Conservation (phyloP, 2,797 vertebrate genomes). For the Synaphobranchus kaupii region DNA sequence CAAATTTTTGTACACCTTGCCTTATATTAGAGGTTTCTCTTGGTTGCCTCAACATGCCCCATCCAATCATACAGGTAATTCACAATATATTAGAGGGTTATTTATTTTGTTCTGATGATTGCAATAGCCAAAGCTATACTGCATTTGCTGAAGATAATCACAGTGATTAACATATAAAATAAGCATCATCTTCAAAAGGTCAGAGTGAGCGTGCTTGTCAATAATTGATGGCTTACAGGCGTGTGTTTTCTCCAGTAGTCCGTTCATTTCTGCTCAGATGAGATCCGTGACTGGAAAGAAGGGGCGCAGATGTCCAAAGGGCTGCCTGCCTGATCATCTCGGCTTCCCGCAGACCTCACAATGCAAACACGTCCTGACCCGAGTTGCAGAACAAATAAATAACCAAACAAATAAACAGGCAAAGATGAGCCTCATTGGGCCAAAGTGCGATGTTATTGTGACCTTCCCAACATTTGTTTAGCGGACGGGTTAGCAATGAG, state of each 20-base stretch:
- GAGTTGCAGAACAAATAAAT: not conserved
- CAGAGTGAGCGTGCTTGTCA: not conserved
- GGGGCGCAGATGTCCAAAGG: not conserved
- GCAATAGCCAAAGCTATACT: not conserved
- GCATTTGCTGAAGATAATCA: conserved; percentile 10
- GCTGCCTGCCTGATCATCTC: not conserved
- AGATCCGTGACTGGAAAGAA: conserved; percentile 5
- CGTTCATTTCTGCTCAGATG: conserved; percentile 1
- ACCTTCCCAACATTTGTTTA: not conserved
- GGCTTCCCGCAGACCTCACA: not conserved
- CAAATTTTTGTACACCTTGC: not conserved
- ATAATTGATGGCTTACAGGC: conserved; percentile 12
- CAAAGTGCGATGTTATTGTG: not conserved
- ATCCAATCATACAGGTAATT: not conserved
- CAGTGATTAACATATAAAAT: not conserved
- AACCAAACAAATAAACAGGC: conserved; percentile 1
- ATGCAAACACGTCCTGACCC: conserved; percentile 5
- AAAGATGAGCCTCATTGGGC: not conserved
- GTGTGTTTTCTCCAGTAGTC: not conserved
- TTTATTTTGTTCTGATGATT: not conserved
- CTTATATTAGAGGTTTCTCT: not conserved
- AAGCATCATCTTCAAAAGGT: not conserved
- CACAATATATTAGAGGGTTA: not conserved
- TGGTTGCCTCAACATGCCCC: not conserved
- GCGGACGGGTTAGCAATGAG: not conserved